These are phyloP conservation scores for Athene cunicularia DNA, from an alignment of 2,113 vertebrate species.

Conservation along the genomic window DNA sequence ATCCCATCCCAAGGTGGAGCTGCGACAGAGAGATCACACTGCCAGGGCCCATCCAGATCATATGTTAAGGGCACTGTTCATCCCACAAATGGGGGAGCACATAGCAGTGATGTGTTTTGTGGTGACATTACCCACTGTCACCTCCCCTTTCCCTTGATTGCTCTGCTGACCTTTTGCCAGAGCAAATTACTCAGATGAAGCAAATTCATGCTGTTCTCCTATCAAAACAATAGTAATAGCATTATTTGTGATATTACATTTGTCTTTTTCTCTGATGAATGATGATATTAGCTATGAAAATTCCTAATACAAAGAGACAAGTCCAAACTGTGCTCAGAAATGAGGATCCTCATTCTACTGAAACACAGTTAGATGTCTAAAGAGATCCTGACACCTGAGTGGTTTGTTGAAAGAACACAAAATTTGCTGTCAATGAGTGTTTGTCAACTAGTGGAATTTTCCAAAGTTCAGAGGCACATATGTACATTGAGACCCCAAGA, in stretches of 20 bases:
- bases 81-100: neutral
- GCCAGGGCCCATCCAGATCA: neutral
- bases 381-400: neutral
- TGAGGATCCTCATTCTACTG: neutral
- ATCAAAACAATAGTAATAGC: neutral
- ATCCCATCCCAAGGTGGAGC: neutral
- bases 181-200: neutral
- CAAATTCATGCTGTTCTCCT: neutral
- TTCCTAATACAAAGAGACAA: neutral
- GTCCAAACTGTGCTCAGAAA: neutral
- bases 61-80: neutral
- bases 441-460: neutral
- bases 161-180: constrained; percentile 1
- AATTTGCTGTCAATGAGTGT: neutral
- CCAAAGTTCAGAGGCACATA: neutral
- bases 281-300: neutral
- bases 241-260: neutral
- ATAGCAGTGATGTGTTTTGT: neutral
- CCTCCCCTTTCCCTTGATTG: neutral
- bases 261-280: neutral
- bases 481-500: neutral
- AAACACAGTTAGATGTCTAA: neutral
- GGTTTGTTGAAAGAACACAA: neutral
- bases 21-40: neutral
- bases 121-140: neutral